A percentile compares a stretch with the other conserved stretches of the same genome.
Conservation (phyloP, 2,888 invertebrate species). For the Dryadula phaetusa region DNA sequence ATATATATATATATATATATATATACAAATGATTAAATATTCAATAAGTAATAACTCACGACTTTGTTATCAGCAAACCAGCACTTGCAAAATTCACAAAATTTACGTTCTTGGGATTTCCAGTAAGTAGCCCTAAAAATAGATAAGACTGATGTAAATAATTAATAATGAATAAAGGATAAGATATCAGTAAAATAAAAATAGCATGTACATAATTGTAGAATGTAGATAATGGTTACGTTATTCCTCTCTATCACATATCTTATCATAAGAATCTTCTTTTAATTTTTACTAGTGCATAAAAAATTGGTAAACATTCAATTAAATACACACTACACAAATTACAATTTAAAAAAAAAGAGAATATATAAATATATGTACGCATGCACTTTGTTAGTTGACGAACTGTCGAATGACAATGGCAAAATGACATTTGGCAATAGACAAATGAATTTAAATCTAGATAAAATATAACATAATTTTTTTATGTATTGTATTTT, state of each 20-base stretch:
- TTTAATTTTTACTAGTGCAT: not conserved
- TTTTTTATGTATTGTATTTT: too few relatives aligned
- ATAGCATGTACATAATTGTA: not conserved
- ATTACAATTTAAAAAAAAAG: not conserved
- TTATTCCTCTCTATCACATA: not conserved
- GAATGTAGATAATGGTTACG: not conserved
- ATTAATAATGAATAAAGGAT: conserved; percentile 6
- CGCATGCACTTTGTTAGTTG: too few relatives aligned
- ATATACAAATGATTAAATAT: too few relatives aligned
- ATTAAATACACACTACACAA: not conserved
- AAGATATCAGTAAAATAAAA: not conserved
- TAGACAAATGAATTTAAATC: too few relatives aligned
- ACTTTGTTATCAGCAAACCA: conserved; percentile 99
- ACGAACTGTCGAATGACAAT: too few relatives aligned
- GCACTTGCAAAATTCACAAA: conserved; percentile 98
- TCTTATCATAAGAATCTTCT: not conserved
- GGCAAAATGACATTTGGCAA: too few relatives aligned
- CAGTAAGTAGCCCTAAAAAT: conserved; percentile 95
- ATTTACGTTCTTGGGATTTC: conserved; percentile 98
- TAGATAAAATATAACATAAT: too few relatives aligned
- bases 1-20: too few relatives aligned
- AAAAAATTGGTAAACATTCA: not conserved
- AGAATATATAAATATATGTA: too few relatives aligned
- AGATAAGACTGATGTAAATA: not conserved
- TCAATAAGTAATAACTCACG: too few relatives aligned